Evolutionary conservation across 2,113 vertebrate species (phyloP).

Genomic region (Leiothrix lutea): DNA sequence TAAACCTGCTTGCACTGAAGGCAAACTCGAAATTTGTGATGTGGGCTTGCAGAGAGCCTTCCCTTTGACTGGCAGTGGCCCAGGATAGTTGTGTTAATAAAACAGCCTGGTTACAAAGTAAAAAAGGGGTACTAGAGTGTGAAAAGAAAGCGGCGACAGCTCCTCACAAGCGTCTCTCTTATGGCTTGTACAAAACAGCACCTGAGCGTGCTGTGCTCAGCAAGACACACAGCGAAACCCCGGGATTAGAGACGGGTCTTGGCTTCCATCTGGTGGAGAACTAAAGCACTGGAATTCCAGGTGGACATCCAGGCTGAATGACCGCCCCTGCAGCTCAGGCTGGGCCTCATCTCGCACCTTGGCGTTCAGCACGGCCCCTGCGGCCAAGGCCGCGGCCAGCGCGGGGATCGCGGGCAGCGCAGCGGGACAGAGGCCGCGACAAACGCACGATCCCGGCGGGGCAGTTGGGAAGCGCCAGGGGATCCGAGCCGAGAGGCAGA

Average conservation of each 20-base stretch:
- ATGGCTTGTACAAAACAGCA: accelerated
- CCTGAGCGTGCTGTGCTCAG: accelerated
- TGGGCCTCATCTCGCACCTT: no score
- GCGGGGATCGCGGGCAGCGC: not conserved
- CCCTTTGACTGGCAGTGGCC: not conserved
- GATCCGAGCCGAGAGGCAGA: accelerated
- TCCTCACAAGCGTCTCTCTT: not conserved
- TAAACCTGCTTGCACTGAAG: not conserved
- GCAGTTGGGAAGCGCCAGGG: accelerated
- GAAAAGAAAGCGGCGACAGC: not conserved
- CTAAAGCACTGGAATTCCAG: not conserved
- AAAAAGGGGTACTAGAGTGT: not conserved
- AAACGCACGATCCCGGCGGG: accelerated
- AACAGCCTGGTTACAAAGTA: not conserved
- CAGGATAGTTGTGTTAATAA: accelerated
- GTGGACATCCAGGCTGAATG: accelerated
- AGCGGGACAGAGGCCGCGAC: not conserved
- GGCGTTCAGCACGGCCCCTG: not conserved
- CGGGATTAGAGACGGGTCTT: not conserved
- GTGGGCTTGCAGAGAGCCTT: not conserved
- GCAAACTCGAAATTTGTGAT: not conserved
- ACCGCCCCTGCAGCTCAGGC: accelerated
- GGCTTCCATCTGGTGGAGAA: slow-evolving; percentile 29
- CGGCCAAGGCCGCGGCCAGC: not conserved
- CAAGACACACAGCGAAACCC: accelerated